Evolutionary conservation across 1,140 invertebrate species (phyloP), one percentile per base, ranked within the genome.

Genomic region (Calephelis virginiensis): DNA sequence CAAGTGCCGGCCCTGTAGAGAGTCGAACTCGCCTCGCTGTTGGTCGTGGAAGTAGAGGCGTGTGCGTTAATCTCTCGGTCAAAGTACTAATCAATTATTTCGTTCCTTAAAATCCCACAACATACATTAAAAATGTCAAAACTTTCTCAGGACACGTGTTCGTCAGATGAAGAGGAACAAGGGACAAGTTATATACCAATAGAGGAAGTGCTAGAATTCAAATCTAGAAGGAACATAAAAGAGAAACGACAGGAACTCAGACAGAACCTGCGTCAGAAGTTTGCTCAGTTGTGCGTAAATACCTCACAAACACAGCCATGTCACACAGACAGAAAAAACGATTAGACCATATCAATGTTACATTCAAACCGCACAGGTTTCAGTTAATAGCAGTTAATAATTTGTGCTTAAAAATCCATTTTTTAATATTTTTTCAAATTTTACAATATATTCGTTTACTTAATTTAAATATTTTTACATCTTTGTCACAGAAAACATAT

Each of bases 171-270:
- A 71, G 95, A 96, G 71, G 95, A 96, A 71, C 93, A 95, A 75
- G 93, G 94, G 70, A 92, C 93, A 75, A 94, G 94, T 93, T 96
- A 95, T 92, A 97, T 98, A 92, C 96, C 97, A 63, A 94, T 95
- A 72, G 97, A 97, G 91, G 97, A 97, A 86, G 95, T 98, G 56
- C 90, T 95, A 86, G 93, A 93, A 87, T 97, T 97, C 80, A 95
- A 95, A 91, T 95, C 95, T 46, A 94, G 94, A 74, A 94, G 95
- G 83, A 94, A 96, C 80, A 93, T 97, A 74, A 94, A 94, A 69
- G 94, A 96, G 76, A 94, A 97, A 91, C 94, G 97, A 64, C 93
- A 95, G 76, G 94, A 97, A 86, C 92, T 98, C 68, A 93, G 97
- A 56, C 94, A 97, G 83, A 96, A 93, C 11, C 90, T 98, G 59